Base-by-base conservation (phyloP, 2,113 vertebrate genomes). In the Phocoena sinus region DNA sequence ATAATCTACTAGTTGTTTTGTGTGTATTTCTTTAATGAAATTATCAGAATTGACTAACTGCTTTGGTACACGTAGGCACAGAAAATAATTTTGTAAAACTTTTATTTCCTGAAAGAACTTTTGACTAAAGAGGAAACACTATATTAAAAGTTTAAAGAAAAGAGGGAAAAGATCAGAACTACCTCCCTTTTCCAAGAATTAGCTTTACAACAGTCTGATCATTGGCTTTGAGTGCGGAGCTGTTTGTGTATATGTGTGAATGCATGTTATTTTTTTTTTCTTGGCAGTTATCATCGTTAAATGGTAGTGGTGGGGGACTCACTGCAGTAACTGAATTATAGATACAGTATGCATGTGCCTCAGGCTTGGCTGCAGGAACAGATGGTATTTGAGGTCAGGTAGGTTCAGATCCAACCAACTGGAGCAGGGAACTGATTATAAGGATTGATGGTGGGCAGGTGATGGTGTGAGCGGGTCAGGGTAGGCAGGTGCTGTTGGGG, bases 371-470 rank as follows among this genome's bases (percentile, higher is more conserved):
- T 92, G 20, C 6, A 86, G 79, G 62, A 98, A 58, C 73, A 89
- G 81, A 94, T 53, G 67, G 58, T 76, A 71, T 58, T 21, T 93
- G 58, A 93, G 86, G 77, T 95, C 79, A 97, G 68, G 73, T 89
- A 67, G 97, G 81, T 85, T 85, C 71, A 95, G 67, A 38, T 67
- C 71, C n/a, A 85, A 82, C 67, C 91, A 93, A 47, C 41, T 70
- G 82, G 62, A 63, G 21, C 56, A 95, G 20, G 15, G 47, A 83
- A 94, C 50, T 79, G 68, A 86, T 95, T 53, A 95, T 91, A 83
- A 97, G 50, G 91, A 93, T 97, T 94, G 93, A 91, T 96, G 91
- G 84, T 67, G 33, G 20, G 15, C 50, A 96, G 81, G 60, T 60
- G 65, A 92, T 31, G 26, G 12, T 8, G 2, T 70, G 63, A 93